Base-by-base conservation (phyloP, 2,888 invertebrate species). In the Apamea crenata region DNA sequence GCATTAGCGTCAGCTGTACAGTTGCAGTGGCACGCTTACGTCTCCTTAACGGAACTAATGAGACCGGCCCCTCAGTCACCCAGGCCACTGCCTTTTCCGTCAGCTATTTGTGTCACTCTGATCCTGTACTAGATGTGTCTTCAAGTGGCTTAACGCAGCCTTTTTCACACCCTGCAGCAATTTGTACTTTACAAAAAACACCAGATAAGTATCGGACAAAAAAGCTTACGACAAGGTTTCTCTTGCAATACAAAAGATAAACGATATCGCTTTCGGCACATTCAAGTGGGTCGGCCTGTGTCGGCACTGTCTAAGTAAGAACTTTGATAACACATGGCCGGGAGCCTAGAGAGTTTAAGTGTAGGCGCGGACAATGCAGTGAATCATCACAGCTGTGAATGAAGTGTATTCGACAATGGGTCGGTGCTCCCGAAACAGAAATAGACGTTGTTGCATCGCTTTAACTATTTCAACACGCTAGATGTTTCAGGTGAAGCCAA, bases 371-470 rank as follows among this genome's bases (percentile, higher is more conserved):
- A 95, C 94, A 95, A 95, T 94, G 90, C 91, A 86, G 90, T 95
- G 96, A 96, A 94, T 95, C 95, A 95, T 93, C 89, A 88, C 91
- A 92, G 91, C 91, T 92, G 93, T 94, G 94, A 94, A 94, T 94
- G 93, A 94, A 94, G 90, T 91, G 91, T 94, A 91, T 92, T 91
- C 93, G 93, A 93, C 92, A 93, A 90, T 93, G 91, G 94, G 94
- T 95, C 94, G 93, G 91, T 93, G 95, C 92, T 94, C 95, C 92
- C 94, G 84, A 92, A 93, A 92, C 91, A 85, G 91, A 95, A 95
- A 95, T 95, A 96, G 93, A 94, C 86, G 91, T 92, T 92, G 91
- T 94, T 92, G 88, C 88, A 91, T 89, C 88, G 89, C 85, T 84
- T 91, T 89, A 88, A 91, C 90, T 91, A 90, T 93, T 92, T 92